Percentiles rank a stretch among this genome's conserved stretches.
Evolutionary conservation across 1,140 invertebrate species (phyloP).

Genomic region (Nymphalis io): DNA sequence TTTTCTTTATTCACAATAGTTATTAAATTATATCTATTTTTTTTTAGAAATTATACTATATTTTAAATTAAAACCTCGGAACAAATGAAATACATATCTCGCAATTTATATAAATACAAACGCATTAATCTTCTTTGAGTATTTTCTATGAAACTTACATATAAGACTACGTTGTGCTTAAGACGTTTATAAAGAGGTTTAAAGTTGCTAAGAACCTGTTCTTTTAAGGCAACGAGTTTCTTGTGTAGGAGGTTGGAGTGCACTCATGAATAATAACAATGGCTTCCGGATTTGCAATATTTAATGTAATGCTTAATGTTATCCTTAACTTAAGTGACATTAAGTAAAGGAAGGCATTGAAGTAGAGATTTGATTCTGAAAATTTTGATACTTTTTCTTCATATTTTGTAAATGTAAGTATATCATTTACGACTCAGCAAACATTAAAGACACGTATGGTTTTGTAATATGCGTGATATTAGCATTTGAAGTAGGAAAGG

Average conservation of each 20-base stretch:
- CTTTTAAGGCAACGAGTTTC: constrained; percentile 18
- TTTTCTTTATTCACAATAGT: neutral
- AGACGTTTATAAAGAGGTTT: constrained; percentile 4
- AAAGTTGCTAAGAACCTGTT: constrained; percentile 26
- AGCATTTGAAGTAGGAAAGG: too few species aligned
- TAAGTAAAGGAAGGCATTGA: neutral
- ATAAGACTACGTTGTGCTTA: neutral
- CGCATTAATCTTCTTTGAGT: neutral
- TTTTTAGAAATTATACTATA: too few species aligned
- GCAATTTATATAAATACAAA: too few species aligned
- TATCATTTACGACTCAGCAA: too few species aligned
- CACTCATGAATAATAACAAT: constrained; percentile 36
- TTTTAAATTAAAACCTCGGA: too few species aligned
- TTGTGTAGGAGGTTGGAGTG: constrained; percentile 24
- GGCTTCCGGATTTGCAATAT: constrained; percentile 30
- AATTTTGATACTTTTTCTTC: neutral
- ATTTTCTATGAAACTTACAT: neutral
- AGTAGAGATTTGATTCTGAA: neutral
- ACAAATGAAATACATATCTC: too few species aligned
- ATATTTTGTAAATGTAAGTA: too few species aligned
- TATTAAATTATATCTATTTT: too few species aligned
- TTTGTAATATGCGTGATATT: too few species aligned
- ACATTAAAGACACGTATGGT: too few species aligned
- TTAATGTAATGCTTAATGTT: constrained; percentile 19
- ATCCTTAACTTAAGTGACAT: constrained; percentile 1